Conservation (phyloP, 2,113 vertebrate species). For the Paramormyrops kingsleyae region DNA sequence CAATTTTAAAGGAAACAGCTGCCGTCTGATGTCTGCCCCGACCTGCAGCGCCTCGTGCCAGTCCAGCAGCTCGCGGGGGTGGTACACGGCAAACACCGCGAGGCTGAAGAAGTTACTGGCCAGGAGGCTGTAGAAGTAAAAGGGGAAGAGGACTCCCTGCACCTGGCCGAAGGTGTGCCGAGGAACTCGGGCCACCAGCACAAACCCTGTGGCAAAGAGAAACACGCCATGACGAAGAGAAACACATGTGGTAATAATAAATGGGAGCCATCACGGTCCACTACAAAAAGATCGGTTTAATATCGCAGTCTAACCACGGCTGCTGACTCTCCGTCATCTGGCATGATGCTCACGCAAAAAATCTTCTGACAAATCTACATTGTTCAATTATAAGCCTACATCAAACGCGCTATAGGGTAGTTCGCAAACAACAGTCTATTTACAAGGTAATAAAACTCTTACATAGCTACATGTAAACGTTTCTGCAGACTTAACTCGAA, state of each 20-base stretch:
- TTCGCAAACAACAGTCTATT: background rate
- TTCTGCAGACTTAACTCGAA: background rate
- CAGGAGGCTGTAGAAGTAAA: slow-evolving; percentile 71
- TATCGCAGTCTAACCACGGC: background rate
- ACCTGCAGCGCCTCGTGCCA: slow-evolving; percentile 71
- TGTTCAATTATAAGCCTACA: background rate
- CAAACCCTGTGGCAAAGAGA: slow-evolving; percentile 59
- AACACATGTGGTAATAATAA: background rate
- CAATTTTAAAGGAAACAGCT: background rate
- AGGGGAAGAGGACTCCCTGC: slow-evolving; percentile 78
- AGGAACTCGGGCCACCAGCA: slow-evolving; percentile 60
- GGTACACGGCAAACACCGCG: slow-evolving; percentile 61
- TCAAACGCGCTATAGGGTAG: background rate
- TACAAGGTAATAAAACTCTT: background rate
- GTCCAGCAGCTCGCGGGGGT: slow-evolving; percentile 64
- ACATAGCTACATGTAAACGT: background rate
- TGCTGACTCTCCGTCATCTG: background rate
- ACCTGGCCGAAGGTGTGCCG: slow-evolving; percentile 75
- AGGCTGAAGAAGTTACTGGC: slow-evolving; percentile 63
- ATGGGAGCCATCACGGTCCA: background rate
- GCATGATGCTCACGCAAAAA: background rate
- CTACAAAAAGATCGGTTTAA: background rate
- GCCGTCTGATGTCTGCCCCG: background rate
- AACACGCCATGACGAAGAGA: background rate
- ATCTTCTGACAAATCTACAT: background rate